Evolutionary conservation across 2,113 vertebrate species (phyloP), one percentile per base, ranked within the genome.

Genomic region (Lophura nycthemera): DNA sequence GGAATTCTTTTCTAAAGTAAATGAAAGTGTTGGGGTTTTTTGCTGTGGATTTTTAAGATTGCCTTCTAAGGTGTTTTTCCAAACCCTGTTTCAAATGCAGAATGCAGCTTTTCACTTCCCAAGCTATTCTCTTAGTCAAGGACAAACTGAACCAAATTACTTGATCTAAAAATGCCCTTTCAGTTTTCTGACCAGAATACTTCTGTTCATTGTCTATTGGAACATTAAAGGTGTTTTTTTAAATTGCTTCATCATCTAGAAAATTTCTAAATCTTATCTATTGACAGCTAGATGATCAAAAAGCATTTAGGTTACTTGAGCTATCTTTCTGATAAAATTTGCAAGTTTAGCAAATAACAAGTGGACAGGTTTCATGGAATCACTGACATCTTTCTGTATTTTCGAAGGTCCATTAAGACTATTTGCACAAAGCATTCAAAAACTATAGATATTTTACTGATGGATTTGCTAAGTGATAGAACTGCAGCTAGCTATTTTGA

Each of bases 1-100:
- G 77, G 5, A 88, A 63, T 77, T 79, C 18, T 27, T 88, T 72
- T 48, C 20, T 11, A 40, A 81, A 72, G 72, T 21, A 69, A 75
- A 84, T 27, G 2, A 32, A 81, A 67, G 18, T 2, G 8, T 47
- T 54, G 27, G 30, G n/a, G 5, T 29, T 40, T 27, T 88, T 56
- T 12, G 2, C 74, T 79, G 20, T 69, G 74, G 40, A 89, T 57
- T 63, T 57, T 2, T 8, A 34, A 11, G 3, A 60, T 91, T 84
- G 54, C 73, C 6, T 1, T 6, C 10, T 36, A 30, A 63, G 21
- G 42, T 71, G 42, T 72, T 92, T 82, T 85, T 52, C 74, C 47
- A 89, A 87, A 61, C 10, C 34, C 40, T 52, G n/a, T 66, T 93
- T 95, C 83, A 91, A 73, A 91, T 91, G 87, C 82, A 72, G 78